Base-by-base conservation (phyloP, 2,797 vertebrate species). In the Pseudotriccus pelzelni region DNA sequence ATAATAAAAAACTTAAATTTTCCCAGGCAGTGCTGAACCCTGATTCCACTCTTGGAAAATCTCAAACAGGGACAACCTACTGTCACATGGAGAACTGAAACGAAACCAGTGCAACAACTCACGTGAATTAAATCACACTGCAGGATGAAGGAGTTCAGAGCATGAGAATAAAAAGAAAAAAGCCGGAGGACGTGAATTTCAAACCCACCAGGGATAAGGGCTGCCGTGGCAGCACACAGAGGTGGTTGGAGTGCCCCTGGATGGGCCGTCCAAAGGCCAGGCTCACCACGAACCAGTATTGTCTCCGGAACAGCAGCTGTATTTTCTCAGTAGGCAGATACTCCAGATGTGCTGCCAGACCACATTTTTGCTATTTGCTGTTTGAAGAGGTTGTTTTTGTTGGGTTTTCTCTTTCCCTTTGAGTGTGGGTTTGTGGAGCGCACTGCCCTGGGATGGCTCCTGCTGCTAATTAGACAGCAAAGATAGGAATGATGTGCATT, bases 301-400 rank as follows among this genome's bases (percentile, higher is more conserved):
- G 74, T 75, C 73, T 91, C 60, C 2, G 76, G 87, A 82, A 84
- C 2, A n/a, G 80, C 95, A 96, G 93, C 84, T 96, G 95, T 62
- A 84, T 97, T 94, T 96, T 62, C 94, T 96, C 95, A 73, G 78
- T 77, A 74, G 84, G 89, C 91, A 94, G 72, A 92, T 93, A 85
- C 76, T 88, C 85, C 92, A 94, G 80, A 93, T 80, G 34, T 78
- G 87, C 76, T 93, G 91, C 91, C 93, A 94, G 91, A 92, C 74
- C 73, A 68, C 81, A 94, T 89, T 94, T 93, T 84, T 91, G 84
- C 58, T 93, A 89, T 95, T 96, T 87, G 68, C 43, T 93, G 82
- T 93, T 95, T 87, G 73, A 85, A 89, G 86, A 95, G 80, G 63
- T 80, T 91, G 60, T 81, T 96, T 93, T 93, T 92, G 23, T 92